Evolutionary conservation across 1,140 invertebrate species (phyloP), one percentile per base, ranked within the genome.

Genomic region (Coenobita brevimanus): DNA sequence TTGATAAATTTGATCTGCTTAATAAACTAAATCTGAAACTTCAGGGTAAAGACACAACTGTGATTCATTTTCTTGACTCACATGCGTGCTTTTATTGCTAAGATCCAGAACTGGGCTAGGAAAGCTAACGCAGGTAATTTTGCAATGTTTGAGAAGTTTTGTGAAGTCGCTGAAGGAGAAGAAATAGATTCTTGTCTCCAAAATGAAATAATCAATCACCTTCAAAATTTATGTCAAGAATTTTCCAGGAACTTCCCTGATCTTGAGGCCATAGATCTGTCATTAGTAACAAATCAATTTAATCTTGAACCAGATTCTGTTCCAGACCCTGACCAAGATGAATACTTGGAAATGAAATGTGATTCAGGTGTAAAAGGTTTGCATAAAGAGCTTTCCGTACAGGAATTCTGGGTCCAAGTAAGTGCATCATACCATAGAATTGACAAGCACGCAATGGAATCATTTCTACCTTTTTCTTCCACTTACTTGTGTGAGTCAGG

Each of bases 221-320:
- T 67, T 6, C 62, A 67, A 67, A 67, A 67, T 67, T 67, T 50
- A 17, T 6, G 46, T 8, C 62, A 67, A 67, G 62, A 67, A 67
- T 67, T 67, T 67, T 67, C 62, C 62, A 67, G 62, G 30, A 10
- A 67, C 62, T 50, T 67, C 62, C 30, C n/a, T 67, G 62, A 67
- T 67, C 62, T 67, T 67, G 62, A 67, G 30, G 21, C 8, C 62
- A 67, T 67, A 67, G n/a, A n/a, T 67, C 46, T 50, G 46, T 6
- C 46, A 50, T 50, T 50, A n/a, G 46, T 50, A 67, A 67, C 8
- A 67, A 67, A 67, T 67, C 62, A 6, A 24, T 67, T 67, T 67
- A n/a, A 67, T 67, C 62, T 24, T 67, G 71, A 75, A 38, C 71
- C 71, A 75, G 71, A 36, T 75, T 75, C 71, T 36, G 33, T 75